Evolutionary conservation across 30 jellyfish, hydroid and myxozoan genomes (phyloP), one percentile per base, ranked within the genome.

Genomic region (Chrysaora quinquecirrha): DNA sequence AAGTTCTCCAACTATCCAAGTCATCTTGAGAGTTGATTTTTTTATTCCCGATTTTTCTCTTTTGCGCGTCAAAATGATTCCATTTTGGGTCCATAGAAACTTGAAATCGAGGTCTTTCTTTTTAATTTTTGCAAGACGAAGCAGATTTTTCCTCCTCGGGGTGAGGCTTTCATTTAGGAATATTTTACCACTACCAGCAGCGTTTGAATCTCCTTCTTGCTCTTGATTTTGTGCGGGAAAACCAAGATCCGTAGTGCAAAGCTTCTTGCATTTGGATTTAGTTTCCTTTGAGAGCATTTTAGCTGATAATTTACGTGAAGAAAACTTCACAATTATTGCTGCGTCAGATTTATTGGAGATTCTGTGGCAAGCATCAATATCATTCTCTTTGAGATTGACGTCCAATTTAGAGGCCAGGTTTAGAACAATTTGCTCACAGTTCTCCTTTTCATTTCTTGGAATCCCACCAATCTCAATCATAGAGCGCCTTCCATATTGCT

Each of bases 291-390:
- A 38, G 54, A 38, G 54, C 54, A 38, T 38, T 3, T 14, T 14
- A 38, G 54, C 14, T 38, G 54, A 38, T 38, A 14, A 3, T 38
- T 38, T 38, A 3, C 54, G 6, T 38, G 54, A 38, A 14, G 54
- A 6, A 38, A 3, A 38, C 54, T 38, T 38, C 54, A 38, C 54
- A 14, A 38, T 38, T 38, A 38, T 38, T 3, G 54, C 11, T 3
- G 54, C 54, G 54, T 38, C 54, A 38, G 54, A 14, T 14, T 38
- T 38, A 6, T 6, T 6, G 14, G 54, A 38, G 14, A 52, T 52
- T 19, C 76, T 11, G 52, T 14, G 76, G 24, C 76, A 27, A 2
- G 76, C 76, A 11, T 29, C 76, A 20, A 64, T 64, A 20, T 64
- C 52, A 7, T 21, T 3, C 20, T 11, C 7, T 3, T 19, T 22